These are phyloP conservation scores for Clarias platycephalus DNA, from an alignment of 2,797 vertebrate genomes.

Conservation along the genomic window DNA sequence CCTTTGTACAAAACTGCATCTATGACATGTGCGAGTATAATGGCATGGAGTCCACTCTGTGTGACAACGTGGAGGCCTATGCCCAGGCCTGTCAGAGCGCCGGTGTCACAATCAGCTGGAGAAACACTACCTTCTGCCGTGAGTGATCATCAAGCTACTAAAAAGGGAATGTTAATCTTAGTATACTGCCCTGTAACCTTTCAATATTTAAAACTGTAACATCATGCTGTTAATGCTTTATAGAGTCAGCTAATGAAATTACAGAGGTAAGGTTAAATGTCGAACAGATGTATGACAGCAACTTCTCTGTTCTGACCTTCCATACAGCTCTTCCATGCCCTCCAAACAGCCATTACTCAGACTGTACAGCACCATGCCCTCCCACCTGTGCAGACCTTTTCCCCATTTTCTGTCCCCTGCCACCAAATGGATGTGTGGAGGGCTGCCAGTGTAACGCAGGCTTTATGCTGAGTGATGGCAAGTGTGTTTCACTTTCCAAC, in stretches of 20 bases:
- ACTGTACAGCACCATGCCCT: constrained; percentile 76
- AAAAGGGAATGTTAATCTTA: neutral
- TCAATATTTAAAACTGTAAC: neutral
- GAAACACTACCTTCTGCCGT: constrained; percentile 80
- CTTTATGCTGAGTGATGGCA: constrained; percentile 73
- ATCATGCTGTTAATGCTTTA: neutral
- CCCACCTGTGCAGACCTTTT: constrained; percentile 77
- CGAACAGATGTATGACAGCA: neutral
- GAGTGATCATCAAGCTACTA: constrained; percentile 54
- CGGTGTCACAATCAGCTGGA: constrained; percentile 76
- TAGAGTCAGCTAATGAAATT: neutral
- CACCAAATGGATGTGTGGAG: constrained; percentile 72
- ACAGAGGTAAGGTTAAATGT: neutral
- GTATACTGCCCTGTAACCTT: neutral
- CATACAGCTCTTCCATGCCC: constrained; percentile 76
- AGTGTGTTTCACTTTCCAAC: constrained; percentile 69
- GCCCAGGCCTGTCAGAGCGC: constrained; percentile 77
- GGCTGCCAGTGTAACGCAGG: constrained; percentile 78
- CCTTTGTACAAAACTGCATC: constrained; percentile 70
- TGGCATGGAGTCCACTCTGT: constrained; percentile 76
- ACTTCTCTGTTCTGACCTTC: neutral
- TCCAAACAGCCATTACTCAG: constrained; percentile 74
- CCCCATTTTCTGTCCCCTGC: constrained; percentile 70
- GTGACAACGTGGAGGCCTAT: constrained; percentile 77
- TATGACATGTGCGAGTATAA: constrained; percentile 81